These are phyloP conservation scores for Scyliorhinus canicula DNA, from an alignment of 2,797 vertebrate species.

Conservation along the genomic window DNA sequence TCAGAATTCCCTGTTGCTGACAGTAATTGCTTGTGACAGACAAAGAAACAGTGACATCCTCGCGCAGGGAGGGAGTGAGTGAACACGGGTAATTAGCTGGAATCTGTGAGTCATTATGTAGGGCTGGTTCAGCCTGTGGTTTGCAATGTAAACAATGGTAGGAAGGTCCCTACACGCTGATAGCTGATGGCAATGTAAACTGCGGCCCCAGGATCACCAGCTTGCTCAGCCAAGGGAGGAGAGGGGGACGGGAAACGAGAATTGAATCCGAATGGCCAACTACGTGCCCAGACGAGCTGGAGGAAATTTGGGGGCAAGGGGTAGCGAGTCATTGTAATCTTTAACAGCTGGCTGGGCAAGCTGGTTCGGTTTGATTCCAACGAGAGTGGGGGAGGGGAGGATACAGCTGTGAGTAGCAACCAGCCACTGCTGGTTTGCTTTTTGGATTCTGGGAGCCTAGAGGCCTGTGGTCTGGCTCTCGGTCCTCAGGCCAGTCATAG, in stretches of 20 bases:
- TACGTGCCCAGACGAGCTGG: not conserved
- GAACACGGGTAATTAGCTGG: not conserved
- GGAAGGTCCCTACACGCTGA: not conserved
- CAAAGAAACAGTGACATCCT: constrained; percentile 1
- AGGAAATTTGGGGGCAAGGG: not conserved
- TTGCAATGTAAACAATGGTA: constrained; percentile 8
- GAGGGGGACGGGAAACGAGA: not conserved
- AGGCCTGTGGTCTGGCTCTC: not conserved
- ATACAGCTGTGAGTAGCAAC: not conserved
- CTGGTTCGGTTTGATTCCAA: not conserved
- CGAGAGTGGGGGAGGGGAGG: not conserved
- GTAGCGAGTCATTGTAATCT: not conserved
- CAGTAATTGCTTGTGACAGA: not conserved
- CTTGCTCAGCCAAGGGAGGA: not conserved
- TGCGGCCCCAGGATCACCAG: not conserved
- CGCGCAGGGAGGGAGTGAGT: not conserved
- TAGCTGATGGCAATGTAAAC: not conserved
- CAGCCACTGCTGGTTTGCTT: not conserved
- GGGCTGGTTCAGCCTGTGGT: not conserved
- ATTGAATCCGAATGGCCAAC: not conserved
- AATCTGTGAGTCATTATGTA: not conserved
- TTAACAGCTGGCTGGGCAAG: not conserved
- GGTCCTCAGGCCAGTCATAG: not conserved
- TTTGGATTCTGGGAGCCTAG: not conserved
- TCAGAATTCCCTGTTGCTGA: not conserved